A percentile compares a stretch with the other conserved stretches of the same genome.
Evolutionary conservation across 2,113 vertebrate species (phyloP).

Genomic region (Mastomys coucha): DNA sequence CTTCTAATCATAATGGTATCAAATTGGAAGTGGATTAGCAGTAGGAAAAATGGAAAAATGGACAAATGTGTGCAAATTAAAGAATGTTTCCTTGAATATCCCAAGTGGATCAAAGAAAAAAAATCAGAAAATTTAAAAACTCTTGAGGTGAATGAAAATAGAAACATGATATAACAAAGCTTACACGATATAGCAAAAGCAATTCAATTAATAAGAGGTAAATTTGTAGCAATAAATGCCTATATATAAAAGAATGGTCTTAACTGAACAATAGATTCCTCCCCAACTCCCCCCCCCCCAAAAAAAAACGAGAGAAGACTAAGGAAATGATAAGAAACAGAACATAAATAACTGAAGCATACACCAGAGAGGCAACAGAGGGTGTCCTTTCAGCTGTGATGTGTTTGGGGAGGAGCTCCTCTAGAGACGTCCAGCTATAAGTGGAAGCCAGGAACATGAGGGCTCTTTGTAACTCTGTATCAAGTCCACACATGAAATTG

Average conservation of each 20-base stretch:
- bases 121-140: background rate
- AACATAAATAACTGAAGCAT: background rate
- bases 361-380: background rate
- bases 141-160: background rate
- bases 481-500: background rate
- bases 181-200: background rate
- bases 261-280: background rate
- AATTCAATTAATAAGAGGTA: background rate
- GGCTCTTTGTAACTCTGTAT: background rate
- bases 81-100: background rate
- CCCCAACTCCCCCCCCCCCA: too few species aligned
- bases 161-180: background rate
- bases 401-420: background rate
- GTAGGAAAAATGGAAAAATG: background rate
- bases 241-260: background rate
- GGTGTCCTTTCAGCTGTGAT: background rate
- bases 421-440: background rate
- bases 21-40: background rate
- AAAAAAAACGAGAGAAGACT: background rate
- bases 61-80: background rate
- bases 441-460: background rate
- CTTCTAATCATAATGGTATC: background rate
- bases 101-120: background rate
- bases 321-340: background rate
- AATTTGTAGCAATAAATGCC: background rate